Conservation (phyloP, 2,113 vertebrate species). For the Salminus brasiliensis region DNA sequence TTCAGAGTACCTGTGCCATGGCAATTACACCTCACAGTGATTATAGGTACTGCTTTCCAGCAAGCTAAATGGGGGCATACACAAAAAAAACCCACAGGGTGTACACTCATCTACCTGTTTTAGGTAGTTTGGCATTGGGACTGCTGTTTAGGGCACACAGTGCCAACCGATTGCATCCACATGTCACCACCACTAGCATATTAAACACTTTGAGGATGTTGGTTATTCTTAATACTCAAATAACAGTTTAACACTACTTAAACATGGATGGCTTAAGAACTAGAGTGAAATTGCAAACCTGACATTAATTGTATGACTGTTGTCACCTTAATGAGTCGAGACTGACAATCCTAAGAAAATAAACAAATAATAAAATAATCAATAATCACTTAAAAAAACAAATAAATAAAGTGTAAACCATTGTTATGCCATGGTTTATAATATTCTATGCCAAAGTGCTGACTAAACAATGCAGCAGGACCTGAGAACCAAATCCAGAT, state of each 20-base stretch:
- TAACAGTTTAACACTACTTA: neutral
- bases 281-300: too few relatives aligned
- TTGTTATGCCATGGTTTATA: neutral
- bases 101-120: constrained; percentile 37
- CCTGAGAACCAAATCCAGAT: constrained; percentile 7
- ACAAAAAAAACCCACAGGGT: constrained; percentile 48
- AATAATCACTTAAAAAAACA: too few relatives aligned
- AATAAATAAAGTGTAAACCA: constrained; percentile 2
- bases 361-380: neutral
- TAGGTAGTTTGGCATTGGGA: constrained; percentile 18
- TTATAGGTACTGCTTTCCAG: neutral
- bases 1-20: neutral
- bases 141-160: constrained; percentile 28
- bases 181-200: neutral
- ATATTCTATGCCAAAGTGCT: neutral
- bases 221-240: neutral
- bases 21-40: neutral
- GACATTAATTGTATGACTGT: neutral
- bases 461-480: neutral
- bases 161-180: constrained; percentile 60
- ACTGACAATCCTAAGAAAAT: neutral
- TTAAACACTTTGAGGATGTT: constrained; percentile 9
- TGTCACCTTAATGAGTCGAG: neutral
- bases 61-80: constrained; percentile 18
- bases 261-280: neutral